phyloP scores from a whole-genome alignment of 2,888 invertebrate species.

The Phalangium opilio region DNA sequence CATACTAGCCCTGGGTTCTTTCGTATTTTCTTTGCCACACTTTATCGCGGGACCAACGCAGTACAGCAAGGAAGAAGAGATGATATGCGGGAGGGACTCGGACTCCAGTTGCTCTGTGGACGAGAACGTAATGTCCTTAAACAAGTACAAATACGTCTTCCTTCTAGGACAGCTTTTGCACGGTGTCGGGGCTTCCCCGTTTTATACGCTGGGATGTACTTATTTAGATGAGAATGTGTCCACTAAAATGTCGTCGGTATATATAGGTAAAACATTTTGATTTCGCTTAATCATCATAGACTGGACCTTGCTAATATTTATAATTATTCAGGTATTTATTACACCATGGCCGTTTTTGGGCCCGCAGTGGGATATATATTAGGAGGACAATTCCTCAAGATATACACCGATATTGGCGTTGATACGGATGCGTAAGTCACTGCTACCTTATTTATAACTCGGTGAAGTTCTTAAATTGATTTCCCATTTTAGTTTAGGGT shows the following conservation, averaged over 20 bases:
- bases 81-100: constrained; percentile 10
- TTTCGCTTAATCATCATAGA: too few species aligned
- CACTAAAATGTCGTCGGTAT: constrained; percentile 68
- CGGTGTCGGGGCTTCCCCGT: constrained; percentile 69
- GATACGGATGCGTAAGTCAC: constrained; percentile 50
- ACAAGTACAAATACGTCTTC: constrained; percentile 42
- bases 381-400: constrained; percentile 63
- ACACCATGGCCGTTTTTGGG: constrained; percentile 65
- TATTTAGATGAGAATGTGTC: constrained; percentile 77
- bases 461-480: too few species aligned
- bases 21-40: constrained; percentile 67
- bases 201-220: constrained; percentile 74
- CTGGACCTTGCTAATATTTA: neutral
- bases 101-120: constrained; percentile 1
- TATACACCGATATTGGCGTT: constrained; percentile 57
- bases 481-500: constrained; percentile 42
- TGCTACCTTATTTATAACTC: too few species aligned
- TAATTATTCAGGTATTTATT: constrained; percentile 37
- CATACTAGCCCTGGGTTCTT: constrained; percentile 47
- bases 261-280: constrained; percentile 48
- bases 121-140: constrained; percentile 10
- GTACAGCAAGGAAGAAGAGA: constrained; percentile 23
- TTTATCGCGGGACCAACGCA: constrained; percentile 54
- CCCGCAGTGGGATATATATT: constrained; percentile 68
- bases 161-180: constrained; percentile 65